Conservation (phyloP, 2,113 vertebrate genomes). For the Muntiacus muntjak region DNA sequence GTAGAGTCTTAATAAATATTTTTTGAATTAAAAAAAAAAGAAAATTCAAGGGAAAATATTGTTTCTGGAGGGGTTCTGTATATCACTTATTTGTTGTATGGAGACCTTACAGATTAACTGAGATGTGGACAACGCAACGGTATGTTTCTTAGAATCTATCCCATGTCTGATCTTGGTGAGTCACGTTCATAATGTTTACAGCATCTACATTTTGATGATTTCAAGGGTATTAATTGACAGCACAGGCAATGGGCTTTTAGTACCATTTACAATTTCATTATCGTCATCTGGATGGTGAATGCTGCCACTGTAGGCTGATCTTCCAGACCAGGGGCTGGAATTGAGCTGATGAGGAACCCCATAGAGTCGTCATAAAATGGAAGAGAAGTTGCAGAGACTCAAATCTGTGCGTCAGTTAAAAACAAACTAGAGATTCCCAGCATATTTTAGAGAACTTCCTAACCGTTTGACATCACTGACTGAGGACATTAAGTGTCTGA, state of each 20-base stretch:
- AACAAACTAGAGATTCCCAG: background rate
- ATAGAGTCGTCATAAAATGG: background rate
- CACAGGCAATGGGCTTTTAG: background rate
- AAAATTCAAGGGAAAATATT: background rate
- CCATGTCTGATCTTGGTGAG: background rate
- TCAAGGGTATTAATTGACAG: background rate
- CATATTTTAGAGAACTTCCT: background rate
- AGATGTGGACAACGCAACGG: background rate
- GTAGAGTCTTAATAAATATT: background rate
- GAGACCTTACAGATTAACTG: background rate
- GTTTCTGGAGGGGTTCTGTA: background rate
- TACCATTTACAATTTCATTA: background rate
- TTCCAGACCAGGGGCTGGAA: background rate
- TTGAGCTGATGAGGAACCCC: background rate
- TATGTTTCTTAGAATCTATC: background rate
- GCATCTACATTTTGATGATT: background rate
- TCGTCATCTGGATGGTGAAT: background rate
- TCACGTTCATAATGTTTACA: background rate
- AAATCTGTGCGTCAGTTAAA: background rate
- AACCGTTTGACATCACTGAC: background rate
- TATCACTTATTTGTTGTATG: background rate
- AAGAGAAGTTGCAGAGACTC: background rate
- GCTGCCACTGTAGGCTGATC: background rate
- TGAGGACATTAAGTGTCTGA: background rate
- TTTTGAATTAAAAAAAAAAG: background rate